Evolutionary conservation across 2,797 vertebrate species (phyloP).

Genomic region (Pelobates cultripes): DNA sequence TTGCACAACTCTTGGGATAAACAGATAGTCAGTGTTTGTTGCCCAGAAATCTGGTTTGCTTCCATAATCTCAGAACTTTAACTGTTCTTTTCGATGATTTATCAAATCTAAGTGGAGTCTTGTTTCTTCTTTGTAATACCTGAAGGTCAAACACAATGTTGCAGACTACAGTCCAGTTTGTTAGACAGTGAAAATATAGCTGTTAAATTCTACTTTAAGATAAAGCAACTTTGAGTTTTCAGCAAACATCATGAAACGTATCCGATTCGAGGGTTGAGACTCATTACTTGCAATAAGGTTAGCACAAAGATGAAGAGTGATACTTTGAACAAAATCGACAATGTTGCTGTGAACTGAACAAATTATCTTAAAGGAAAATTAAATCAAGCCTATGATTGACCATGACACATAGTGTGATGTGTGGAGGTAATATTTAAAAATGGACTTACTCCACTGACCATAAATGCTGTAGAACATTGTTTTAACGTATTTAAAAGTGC

Average conservation of each 20-base stretch:
- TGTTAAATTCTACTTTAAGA: not conserved
- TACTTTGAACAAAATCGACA: not conserved
- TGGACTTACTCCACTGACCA: not conserved
- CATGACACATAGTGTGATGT: not conserved
- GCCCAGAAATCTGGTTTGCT: conserved; percentile 63
- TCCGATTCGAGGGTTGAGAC: not conserved
- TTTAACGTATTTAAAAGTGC: not conserved
- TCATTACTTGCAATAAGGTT: not conserved
- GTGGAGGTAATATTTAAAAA: not conserved
- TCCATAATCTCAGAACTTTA: conserved; percentile 65
- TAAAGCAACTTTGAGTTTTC: not conserved
- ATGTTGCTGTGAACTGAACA: not conserved
- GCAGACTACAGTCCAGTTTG: not conserved
- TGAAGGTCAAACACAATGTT: conserved; percentile 3
- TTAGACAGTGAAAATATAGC: not conserved
- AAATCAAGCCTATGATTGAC: not conserved
- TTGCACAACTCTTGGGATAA: conserved; percentile 43
- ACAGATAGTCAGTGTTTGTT: conserved; percentile 18
- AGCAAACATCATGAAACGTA: not conserved
- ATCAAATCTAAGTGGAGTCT: conserved; percentile 68
- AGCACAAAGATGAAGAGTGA: not conserved
- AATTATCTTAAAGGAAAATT: not conserved
- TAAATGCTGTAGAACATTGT: not conserved
- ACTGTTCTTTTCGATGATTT: conserved; percentile 54
- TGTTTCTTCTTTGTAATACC: conserved; percentile 17